Percentiles rank a stretch among this genome's conserved stretches.
These are phyloP conservation scores for Apogon hyalosoma DNA, from an alignment of 2,797 vertebrate species.

Conservation along the genomic window DNA sequence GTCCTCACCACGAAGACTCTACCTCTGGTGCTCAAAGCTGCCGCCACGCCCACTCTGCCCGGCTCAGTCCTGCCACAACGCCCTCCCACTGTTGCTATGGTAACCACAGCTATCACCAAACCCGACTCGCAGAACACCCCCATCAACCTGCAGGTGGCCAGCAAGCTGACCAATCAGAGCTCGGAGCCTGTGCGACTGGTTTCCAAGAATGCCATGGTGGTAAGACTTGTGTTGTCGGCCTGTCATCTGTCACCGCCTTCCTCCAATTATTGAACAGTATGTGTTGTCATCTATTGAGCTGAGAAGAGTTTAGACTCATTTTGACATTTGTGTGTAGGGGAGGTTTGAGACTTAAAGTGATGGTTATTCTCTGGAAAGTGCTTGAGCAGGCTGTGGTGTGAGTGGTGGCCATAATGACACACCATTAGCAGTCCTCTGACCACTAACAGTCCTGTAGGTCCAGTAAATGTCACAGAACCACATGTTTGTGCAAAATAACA, in stretches of 20 bases:
- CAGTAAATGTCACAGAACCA: background rate
- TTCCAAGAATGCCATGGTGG: slow-evolving; percentile 86
- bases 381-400: slow-evolving; percentile 34
- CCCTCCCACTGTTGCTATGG: slow-evolving; percentile 95
- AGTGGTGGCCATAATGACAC: slow-evolving; percentile 48
- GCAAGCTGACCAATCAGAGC: slow-evolving; percentile 92
- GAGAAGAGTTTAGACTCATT: slow-evolving; percentile 12
- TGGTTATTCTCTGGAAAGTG: slow-evolving; percentile 2
- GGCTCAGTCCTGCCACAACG: slow-evolving; percentile 91
- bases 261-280: slow-evolving; percentile 11
- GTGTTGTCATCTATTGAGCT: slow-evolving; percentile 28
- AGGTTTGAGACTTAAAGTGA: slow-evolving; percentile 2
- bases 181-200: slow-evolving; percentile 92
- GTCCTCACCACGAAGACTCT: slow-evolving; percentile 98
- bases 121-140: slow-evolving; percentile 91
- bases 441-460: background rate
- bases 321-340: background rate
- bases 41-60: slow-evolving; percentile 90
- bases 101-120: slow-evolving; percentile 94
- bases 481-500: background rate
- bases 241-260: background rate
- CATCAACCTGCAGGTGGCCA: slow-evolving; percentile 96
- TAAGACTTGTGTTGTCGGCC: slow-evolving; percentile 55
- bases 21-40: slow-evolving; percentile 99
- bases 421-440: background rate